Conservation (phyloP, 2,797 vertebrate species). For the Choloepus didactylus region DNA sequence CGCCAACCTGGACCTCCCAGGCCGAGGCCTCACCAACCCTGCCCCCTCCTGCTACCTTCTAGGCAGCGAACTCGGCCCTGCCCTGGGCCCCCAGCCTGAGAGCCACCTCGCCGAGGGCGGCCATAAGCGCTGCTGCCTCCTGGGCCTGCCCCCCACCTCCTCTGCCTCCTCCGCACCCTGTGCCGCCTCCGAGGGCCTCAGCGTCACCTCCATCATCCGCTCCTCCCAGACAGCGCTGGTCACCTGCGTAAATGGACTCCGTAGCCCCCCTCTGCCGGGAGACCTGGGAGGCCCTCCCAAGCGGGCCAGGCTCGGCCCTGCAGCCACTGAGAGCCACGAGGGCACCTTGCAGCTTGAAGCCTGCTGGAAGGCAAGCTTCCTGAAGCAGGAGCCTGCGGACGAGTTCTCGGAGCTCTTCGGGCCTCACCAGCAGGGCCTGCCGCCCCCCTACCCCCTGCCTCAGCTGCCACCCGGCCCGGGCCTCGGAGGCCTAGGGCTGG, state of each 20-base stretch:
- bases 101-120: slow-evolving; percentile 90
- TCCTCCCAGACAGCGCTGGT: slow-evolving; percentile 95
- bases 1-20: slow-evolving; percentile 89
- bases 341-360: slow-evolving; percentile 91
- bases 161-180: slow-evolving; percentile 92
- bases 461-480: slow-evolving; percentile 89
- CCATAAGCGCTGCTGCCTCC: slow-evolving; percentile 95
- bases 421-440: slow-evolving; percentile 93
- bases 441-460: slow-evolving; percentile 96
- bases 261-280: slow-evolving; percentile 83
- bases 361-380: slow-evolving; percentile 90
- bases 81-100: slow-evolving; percentile 91
- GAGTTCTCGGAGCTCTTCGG: slow-evolving; percentile 89
- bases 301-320: slow-evolving; percentile 88
- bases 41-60: slow-evolving; percentile 93
- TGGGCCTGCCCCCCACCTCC: slow-evolving; percentile 88
- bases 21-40: slow-evolving; percentile 89
- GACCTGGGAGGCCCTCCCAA: slow-evolving; percentile 86
- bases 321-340: slow-evolving; percentile 86
- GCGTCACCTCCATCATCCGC: slow-evolving; percentile 93
- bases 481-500: slow-evolving; percentile 84
- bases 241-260: slow-evolving; percentile 93
- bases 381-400: slow-evolving; percentile 97
- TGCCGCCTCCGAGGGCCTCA: slow-evolving; percentile 90
- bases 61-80: slow-evolving; percentile 94